These are phyloP conservation scores for Drosophila ironensis DNA, from an alignment of 1,140 invertebrate species.

Conservation along the genomic window DNA sequence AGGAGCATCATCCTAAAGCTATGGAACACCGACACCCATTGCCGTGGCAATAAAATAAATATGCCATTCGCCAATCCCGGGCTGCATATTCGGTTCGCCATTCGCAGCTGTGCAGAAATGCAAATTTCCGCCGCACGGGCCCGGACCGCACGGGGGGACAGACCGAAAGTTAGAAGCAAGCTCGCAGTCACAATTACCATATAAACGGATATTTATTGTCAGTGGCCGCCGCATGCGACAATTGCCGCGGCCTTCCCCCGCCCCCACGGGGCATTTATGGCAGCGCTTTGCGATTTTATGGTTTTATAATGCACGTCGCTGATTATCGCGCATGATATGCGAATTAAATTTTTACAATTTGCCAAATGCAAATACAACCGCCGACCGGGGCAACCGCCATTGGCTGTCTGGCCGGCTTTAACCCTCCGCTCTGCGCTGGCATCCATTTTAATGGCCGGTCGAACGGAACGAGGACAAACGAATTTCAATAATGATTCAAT, in stretches of 20 bases:
- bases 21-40: conserved; percentile 3
- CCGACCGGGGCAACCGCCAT: conserved; percentile 13
- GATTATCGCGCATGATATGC: conserved; percentile 79
- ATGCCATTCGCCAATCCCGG: conserved; percentile 35
- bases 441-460: conserved; percentile 63
- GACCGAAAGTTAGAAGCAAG: conserved; percentile 40
- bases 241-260: conserved; percentile 38
- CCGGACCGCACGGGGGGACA: neutral
- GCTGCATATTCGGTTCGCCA: conserved; percentile 30
- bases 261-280: conserved; percentile 47
- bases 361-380: conserved; percentile 64
- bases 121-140: conserved; percentile 40
- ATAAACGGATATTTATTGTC: conserved; percentile 77
- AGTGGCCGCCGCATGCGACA: conserved; percentile 64
- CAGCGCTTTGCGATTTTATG: conserved; percentile 74
- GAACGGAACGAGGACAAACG: conserved; percentile 40
- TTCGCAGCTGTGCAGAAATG: conserved; percentile 73
- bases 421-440: conserved; percentile 17
- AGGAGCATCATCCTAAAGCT: neutral
- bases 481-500: conserved; percentile 79
- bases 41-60: conserved; percentile 52
- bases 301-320: conserved; percentile 77
- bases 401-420: conserved; percentile 1
- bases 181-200: conserved; percentile 66
- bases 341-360: conserved; percentile 80